Base-by-base conservation (phyloP, 2,113 vertebrate genomes). In the Promerops cafer region DNA sequence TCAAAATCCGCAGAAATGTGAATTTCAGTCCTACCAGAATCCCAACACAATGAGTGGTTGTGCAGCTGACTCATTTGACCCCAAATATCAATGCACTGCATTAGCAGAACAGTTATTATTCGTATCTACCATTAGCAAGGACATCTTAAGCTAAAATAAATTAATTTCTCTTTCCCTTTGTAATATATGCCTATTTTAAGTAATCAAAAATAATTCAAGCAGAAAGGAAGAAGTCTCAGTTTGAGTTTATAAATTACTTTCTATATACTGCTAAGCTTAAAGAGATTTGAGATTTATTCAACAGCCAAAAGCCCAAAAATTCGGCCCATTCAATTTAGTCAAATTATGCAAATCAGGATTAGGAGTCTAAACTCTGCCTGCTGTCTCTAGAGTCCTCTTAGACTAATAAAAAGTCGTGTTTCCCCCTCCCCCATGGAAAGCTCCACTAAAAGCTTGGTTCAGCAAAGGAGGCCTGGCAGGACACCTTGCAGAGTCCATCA, bases 291-390 rank as follows among this genome's bases (percentile, higher is more conserved):
- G 39, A 93, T 84, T 82, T 86, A 84, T 74, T 84, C 80, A 77
- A 42, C 33, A 94, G 47, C 31, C 52, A 64, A 93, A 92, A 96
- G 31, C 52, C 45, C 28, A 65, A 94, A 96, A 92, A 77, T 35
- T 6, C 86, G 60, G 53, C 33, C 68, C 59, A 91, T 94, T 75
- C 6, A 0, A 96, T 95, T 96, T 59, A 89, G 89, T 94, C 92
- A 96, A 93, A 95, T 95, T 96, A 90, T 82, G 75, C 91, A 95
- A 97, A 96, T 95, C 77, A 83, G 63, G 53, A 91, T 76, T 80
- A 90, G 61, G 50, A 85, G n/a, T 69, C 80, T 91, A 79, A 91
- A 90, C 57, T 57, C 83, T 84, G 52, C 22, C 63, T 54, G 20
- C 42, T 77, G 69, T 90, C 96, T 93, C 91, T 59, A 49, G 87